A percentile compares a stretch with the other conserved stretches of the same genome.
Evolutionary conservation across 2,113 vertebrate genomes (phyloP).

Genomic region (Rhagologus leucostigma): DNA sequence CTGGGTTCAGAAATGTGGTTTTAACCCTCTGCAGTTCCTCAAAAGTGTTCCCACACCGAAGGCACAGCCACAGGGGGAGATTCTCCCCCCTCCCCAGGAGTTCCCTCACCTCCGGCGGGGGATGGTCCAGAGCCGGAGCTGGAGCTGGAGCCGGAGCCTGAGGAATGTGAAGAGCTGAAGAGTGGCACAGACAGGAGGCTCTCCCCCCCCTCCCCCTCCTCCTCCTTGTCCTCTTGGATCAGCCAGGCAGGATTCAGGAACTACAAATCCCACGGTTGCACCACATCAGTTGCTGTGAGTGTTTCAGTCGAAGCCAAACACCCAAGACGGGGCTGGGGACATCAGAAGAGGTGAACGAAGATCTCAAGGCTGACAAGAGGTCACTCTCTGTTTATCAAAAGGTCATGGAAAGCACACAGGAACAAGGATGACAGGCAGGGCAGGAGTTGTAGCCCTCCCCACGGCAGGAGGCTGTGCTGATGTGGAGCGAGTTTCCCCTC

Average conservation of each 20-base stretch:
- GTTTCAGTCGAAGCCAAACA: background rate
- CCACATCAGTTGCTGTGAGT: background rate
- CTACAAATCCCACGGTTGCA: background rate
- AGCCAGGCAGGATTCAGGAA: background rate
- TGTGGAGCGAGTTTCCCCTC: background rate
- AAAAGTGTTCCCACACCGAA: background rate
- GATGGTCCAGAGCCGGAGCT: background rate
- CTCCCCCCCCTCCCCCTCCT: background rate
- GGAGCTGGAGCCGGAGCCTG: background rate
- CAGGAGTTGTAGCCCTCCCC: background rate
- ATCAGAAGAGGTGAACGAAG: accelerated
- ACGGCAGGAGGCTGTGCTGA: background rate
- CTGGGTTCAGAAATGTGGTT: background rate
- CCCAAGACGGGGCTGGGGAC: background rate
- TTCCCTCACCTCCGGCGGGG: background rate
- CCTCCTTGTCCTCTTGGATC: background rate
- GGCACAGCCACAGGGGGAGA: background rate
- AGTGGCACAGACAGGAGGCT: background rate
- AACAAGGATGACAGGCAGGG: background rate
- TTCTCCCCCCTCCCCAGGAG: background rate
- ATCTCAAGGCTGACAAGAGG: background rate
- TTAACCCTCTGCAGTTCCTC: constrained; percentile 24
- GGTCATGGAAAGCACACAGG: background rate
- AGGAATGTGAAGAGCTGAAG: background rate
- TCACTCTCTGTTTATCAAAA: background rate